Evolutionary conservation across 2,797 vertebrate species (phyloP), one percentile per base, ranked within the genome.

Genomic region (Lutjanus argentimaculatus): DNA sequence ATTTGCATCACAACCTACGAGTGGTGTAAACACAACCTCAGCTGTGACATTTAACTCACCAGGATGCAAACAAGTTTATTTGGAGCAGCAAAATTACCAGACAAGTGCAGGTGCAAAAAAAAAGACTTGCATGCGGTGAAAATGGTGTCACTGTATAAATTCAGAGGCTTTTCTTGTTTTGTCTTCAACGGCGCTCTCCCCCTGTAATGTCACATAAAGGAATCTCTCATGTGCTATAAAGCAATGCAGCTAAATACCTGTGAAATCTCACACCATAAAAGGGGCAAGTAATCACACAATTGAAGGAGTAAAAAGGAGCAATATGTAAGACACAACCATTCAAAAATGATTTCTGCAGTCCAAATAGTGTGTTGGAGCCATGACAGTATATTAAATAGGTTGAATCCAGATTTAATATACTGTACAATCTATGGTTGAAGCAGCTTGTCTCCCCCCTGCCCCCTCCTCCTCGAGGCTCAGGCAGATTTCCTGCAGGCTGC

Each of bases 21-120:
- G 65, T 59, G 45, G 57, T 21, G 17, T 64, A 59, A 79, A 79
- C 19, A 59, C 56, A 68, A 72, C 64, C 67, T 79, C 21, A 61
- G 43, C 67, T 75, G 67, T 0, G 0, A 57, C 71, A 25, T 52
- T 58, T 36, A 30, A 61, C 48, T 11, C 22, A 15, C 43, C 13
- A 1, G 8, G 12, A 21, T 10, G 48, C 7, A 61, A 71, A 55
- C 22, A 2, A 15, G 25, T 53, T 58, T 52, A 12, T 64, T 79
- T 40, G 9, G 8, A 70, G 45, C 22, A 19, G 22, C 21, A 51
- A 13, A 56, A 43, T 84, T 67, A 73, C 6, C 25, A 55, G 52
- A 51, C 22, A 56, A 30, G 36, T 0, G 8, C 30, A 56, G 42
- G 13, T 56, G 56, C 46, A 46, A 77, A 40, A 55, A n/a, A n/a